Evolutionary conservation across 2,888 invertebrate species (phyloP), one percentile per base, ranked within the genome.

Genomic region (Belgica antarctica): DNA sequence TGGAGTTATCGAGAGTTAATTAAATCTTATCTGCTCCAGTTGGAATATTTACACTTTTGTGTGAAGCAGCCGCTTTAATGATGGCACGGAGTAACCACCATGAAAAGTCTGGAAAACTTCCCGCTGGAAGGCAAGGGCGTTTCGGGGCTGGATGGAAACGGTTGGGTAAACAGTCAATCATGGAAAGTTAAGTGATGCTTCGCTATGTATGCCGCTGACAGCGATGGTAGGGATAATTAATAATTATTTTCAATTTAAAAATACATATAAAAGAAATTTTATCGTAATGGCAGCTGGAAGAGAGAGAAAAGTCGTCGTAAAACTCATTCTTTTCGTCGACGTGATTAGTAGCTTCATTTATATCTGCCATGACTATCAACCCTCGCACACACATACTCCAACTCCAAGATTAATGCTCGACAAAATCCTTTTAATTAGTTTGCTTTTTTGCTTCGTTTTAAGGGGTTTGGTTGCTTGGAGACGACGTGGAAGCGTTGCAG

Each of bases 201-300:
- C n/a, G n/a, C 22, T 52, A 22, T 52, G 22, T 22, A 52, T n/a
- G 22, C 5, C n/a, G 22, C 52, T 52, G 52, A 17, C 52, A 52
- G 52, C 7, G 17, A 12, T 47, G 65, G 65, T 47, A 66, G 47
- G 25, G 68, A 68, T 68, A 68, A 68, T 68, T 68, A 68, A 68
- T 68, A 68, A 68, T 68, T 68, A 68, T 68, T 68, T 68, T 68
- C 68, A 57, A 47, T 68, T 68, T 68, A 68, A 31, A 57, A 65
- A 25, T 7, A 57, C 27, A 59, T 59, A 59, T 27, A 59, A 27
- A 27, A 27, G 59, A 59, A 59, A 59, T 24, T 59, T 59, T 7
- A 27, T 59, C 12, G 59, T 24, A 27, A 27, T 59, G 25, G 59
- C 25, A n/a, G n/a, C n/a, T n/a, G n/a, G n/a, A n/a, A n/a, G n/a